Base-by-base conservation (phyloP, 2,888 invertebrate species). In the Amblyjoppa proteus region DNA sequence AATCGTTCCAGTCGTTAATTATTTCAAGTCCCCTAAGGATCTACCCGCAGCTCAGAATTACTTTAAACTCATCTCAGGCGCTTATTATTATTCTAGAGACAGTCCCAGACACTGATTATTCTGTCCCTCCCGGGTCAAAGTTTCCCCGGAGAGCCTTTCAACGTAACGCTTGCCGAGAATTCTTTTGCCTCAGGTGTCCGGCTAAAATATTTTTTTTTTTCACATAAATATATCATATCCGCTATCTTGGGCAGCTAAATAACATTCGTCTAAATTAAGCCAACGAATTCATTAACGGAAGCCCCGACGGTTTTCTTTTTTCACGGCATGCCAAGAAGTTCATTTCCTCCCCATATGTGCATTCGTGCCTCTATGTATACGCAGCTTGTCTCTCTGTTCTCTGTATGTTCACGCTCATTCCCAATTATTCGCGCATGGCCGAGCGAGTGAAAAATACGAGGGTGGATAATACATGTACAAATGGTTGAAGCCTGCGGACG, bases 361-460 rank as follows among this genome's bases (percentile, higher is more conserved):
- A 7, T 16, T 31, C 16, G 34, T 38, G 13, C 58, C 34, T 34
- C 74, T 20, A 11, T 11, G 66, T 28, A 9, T 13, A 38, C n/a
- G 7, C 16, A 28, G 45, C 64, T 6, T 31, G 20, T 28, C 58
- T 68, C 68, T 73, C 4, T n/a, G 31, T 66, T 56, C 45, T 69
- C 51, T 51, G 70, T 28, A 64, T 66, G 70, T 64, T 79, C 71
- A 53, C 38, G 38, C 83, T 75, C 13, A 38, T 45, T 76, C 28
- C 41, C 77, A 78, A 81, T 81, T 84, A 81, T 81, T 84, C 69
- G 74, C 69, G 49, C 49, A 53, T 53, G 61, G 64, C 45, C 51
- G 66, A 49, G 75, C 34, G 25, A 45, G 66, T 34, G 25, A 80
- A 76, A 34, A 80, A 71, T 45, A 49, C 70, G 66, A 64, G 79